Percentiles rank a stretch among this genome's conserved stretches.
phyloP scores from a whole-genome alignment of 2,797 vertebrate species.

The Centropyge bicolor region DNA sequence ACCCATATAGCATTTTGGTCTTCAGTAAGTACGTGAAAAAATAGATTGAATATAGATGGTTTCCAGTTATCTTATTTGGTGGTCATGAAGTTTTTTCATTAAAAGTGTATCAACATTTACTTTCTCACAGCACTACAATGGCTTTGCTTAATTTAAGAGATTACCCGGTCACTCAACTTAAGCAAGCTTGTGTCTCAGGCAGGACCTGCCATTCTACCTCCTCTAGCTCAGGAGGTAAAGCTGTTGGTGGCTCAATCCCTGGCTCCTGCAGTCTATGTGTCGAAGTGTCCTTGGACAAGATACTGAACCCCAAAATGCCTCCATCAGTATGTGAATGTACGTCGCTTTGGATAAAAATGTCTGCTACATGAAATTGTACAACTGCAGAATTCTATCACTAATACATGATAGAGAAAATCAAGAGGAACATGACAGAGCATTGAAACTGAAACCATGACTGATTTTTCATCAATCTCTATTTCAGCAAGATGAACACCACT shows the following conservation, averaged over 20 bases:
- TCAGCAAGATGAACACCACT: conserved; percentile 32
- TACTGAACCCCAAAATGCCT: no score
- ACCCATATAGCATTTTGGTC: background rate
- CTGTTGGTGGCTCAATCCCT: no score
- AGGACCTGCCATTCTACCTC: background rate
- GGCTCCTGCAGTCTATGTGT: no score
- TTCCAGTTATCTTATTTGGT: background rate
- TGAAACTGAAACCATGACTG: conserved; percentile 53
- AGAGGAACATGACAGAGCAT: conserved; percentile 21
- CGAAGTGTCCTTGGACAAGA: no score
- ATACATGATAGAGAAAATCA: conserved; percentile 14
- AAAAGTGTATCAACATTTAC: background rate
- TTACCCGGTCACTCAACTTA: background rate
- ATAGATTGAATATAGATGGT: background rate
- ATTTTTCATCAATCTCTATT: conserved; percentile 43
- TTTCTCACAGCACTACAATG: background rate
- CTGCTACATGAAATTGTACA: no score
- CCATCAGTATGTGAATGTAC: no score
- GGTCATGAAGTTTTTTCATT: background rate
- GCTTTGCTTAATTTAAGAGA: background rate
- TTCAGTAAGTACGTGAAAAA: background rate
- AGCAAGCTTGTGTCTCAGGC: background rate
- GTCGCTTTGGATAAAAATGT: no score
- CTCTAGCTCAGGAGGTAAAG: no score
- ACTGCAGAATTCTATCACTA: no score